Conservation (phyloP, 2,797 vertebrate genomes). For the Hypotaenidia philippensis region DNA sequence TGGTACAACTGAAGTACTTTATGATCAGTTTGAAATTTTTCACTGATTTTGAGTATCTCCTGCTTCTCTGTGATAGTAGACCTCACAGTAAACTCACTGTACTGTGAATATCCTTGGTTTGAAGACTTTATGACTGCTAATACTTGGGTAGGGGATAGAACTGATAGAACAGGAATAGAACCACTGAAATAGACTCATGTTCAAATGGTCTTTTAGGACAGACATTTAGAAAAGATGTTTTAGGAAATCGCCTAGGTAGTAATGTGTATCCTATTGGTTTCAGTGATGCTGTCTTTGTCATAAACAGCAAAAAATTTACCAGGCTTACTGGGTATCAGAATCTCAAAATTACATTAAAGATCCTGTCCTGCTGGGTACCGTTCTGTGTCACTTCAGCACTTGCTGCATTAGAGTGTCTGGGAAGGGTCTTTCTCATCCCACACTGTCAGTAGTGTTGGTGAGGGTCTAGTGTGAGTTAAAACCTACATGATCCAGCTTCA, state of each 20-base stretch:
- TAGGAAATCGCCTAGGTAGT: background rate
- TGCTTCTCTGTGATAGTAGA: background rate
- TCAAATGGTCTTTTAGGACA: background rate
- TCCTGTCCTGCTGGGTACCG: accelerated
- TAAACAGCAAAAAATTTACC: background rate
- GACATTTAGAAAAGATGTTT: background rate
- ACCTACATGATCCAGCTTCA: background rate
- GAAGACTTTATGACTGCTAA: background rate
- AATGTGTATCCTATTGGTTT: accelerated
- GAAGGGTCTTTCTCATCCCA: background rate
- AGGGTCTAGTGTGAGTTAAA: background rate
- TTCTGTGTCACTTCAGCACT: background rate
- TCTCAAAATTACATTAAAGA: background rate
- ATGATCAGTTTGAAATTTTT: background rate
- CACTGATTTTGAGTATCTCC: background rate
- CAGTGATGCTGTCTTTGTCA: background rate
- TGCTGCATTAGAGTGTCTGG: background rate
- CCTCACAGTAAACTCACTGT: background rate
- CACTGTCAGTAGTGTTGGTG: background rate
- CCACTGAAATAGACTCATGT: background rate
- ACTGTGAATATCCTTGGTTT: background rate
- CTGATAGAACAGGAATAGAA: too few relatives aligned
- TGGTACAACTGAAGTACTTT: background rate
- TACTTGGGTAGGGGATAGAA: background rate
- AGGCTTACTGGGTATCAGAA: background rate